Percentiles rank a stretch among this genome's conserved stretches.
phyloP scores from a whole-genome alignment of 1,140 invertebrate genomes.

The Leptinotarsa texana region DNA sequence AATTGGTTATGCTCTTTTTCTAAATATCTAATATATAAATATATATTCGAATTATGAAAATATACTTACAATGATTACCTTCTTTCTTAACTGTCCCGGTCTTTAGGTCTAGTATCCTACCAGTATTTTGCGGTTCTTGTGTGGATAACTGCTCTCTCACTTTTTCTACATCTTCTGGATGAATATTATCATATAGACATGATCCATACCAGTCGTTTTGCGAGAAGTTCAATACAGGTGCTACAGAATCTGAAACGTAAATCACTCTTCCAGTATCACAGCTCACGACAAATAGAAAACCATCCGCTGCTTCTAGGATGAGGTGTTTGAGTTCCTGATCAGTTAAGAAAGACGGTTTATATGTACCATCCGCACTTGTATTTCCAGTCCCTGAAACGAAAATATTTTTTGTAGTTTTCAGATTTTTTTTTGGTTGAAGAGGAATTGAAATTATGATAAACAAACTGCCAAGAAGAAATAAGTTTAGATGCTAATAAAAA shows the following conservation, averaged over 20 bases:
- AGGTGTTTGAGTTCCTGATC: conserved; percentile 99
- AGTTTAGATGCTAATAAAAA: too few relatives aligned
- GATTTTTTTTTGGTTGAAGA: too few relatives aligned
- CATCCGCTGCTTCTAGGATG: conserved; percentile 98
- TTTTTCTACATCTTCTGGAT: conserved; percentile 98
- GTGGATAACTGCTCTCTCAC: conserved; percentile 97
- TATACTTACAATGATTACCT: conserved; percentile 86
- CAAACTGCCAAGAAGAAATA: too few relatives aligned
- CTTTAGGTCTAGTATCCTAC: conserved; percentile 95
- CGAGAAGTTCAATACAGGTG: conserved; percentile 94
- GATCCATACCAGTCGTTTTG: conserved; percentile 97
- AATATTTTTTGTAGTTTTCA: neutral
- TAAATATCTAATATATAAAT: too few relatives aligned
- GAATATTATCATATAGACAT: conserved; percentile 93
- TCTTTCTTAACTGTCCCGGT: conserved; percentile 99
- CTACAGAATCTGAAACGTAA: conserved; percentile 98
- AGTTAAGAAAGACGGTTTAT: conserved; percentile 98
- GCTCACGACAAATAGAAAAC: conserved; percentile 97
- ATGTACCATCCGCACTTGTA: conserved; percentile 89
- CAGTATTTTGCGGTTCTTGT: conserved; percentile 94
- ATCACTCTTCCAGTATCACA: conserved; percentile 97
- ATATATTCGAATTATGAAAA: neutral
- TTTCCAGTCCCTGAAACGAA: conserved; percentile 78
- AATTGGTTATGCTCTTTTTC: too few relatives aligned
- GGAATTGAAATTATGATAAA: too few relatives aligned